Conservation (phyloP, 2,113 vertebrate genomes). For the Oreotrochilus melanogaster region DNA sequence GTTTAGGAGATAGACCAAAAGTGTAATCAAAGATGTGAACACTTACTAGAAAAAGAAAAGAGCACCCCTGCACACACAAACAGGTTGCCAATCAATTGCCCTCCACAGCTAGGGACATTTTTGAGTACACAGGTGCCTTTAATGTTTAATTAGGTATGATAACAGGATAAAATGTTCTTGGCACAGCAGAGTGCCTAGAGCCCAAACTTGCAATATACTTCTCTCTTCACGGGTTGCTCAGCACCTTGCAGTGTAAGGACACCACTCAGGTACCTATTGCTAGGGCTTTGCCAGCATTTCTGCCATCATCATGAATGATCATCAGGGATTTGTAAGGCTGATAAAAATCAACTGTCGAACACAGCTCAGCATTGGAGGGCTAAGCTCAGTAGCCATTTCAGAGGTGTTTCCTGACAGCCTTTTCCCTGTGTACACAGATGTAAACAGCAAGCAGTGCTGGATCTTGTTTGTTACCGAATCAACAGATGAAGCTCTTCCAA, state of each 20-base stretch:
- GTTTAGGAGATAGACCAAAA: neutral
- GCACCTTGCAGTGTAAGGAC: neutral
- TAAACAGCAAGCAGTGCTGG: rapidly evolving
- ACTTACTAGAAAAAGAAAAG: neutral
- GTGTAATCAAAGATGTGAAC: neutral
- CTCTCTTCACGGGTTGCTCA: neutral
- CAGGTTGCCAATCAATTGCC: neutral
- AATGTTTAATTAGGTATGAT: slow-evolving; percentile 55
- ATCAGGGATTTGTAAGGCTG: neutral
- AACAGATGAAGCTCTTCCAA: neutral
- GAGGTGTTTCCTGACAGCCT: neutral
- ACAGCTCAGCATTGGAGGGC: rapidly evolving
- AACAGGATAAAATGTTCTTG: slow-evolving; percentile 38
- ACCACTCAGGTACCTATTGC: rapidly evolving
- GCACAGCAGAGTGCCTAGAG: neutral
- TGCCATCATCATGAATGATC: neutral
- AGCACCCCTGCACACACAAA: neutral
- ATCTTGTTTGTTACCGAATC: neutral
- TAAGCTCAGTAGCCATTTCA: rapidly evolving
- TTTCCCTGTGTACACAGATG: rapidly evolving
- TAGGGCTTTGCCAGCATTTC: neutral
- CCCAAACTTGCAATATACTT: neutral
- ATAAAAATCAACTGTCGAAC: neutral
- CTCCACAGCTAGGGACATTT: neutral
- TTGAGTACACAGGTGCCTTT: slow-evolving; percentile 2